Evolutionary conservation across 1,140 invertebrate species (phyloP), one percentile per base, ranked within the genome.

Genomic region (Drosophila santomea): DNA sequence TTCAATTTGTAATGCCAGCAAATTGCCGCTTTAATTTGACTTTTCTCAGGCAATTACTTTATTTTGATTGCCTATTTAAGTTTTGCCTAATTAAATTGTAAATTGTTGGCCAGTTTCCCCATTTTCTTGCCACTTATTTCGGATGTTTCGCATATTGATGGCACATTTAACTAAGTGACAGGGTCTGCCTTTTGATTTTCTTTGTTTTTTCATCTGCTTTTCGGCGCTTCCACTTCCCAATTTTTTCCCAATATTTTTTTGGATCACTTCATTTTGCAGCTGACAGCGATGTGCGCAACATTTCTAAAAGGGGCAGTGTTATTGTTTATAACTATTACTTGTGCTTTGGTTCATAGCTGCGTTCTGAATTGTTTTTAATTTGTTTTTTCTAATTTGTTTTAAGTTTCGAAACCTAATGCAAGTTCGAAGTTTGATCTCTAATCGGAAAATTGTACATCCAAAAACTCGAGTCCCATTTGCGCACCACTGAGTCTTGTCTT

Each of bases 41-140:
- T 39, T 35, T 25, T 17, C 64, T 51, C 36, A 23, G 11, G 44
- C 64, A 68, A 68, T 68, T 64, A 68, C 64, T 66, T 68, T 66
- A 64, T 66, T 68, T 66, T 68, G 38, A 68, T 66, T 68, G 64
- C 45, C 64, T n/a, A 68, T 68, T 68, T 51, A 68, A 68, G 64
- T 68, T 68, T 68, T 64, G 36, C 38, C 63, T 67, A 67, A 67
- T 67, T 67, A 67, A 67, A 67, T 67, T 67, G 63, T 50, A 50
- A 50, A 64, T 15, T 67, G 44, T 64, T 51, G 11, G n/a, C 3
- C 1, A 32, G 17, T 14, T 45, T 47, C 36, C 32, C 14, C n/a
- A 17, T 0, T 15, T 23, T 12, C 17, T 10, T n/a, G 2, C 2
- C 15, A 7, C 15, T 20, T 36, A 8, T 14, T 52, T 12, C 17